These are phyloP conservation scores for Myathropa florea DNA, from an alignment of 2,888 invertebrate genomes.

Conservation along the genomic window DNA sequence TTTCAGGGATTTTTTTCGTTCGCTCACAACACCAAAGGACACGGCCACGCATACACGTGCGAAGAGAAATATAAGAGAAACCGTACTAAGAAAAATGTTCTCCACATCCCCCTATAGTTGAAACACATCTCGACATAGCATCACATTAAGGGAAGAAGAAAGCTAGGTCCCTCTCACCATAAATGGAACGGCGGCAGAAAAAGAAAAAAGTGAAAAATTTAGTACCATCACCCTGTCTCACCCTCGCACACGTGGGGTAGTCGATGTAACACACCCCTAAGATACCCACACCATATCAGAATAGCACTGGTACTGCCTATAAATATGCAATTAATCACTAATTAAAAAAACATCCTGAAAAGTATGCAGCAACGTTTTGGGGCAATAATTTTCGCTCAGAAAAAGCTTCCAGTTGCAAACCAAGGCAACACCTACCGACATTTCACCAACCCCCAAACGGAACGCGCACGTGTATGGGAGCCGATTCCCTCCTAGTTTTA, in stretches of 20 bases:
- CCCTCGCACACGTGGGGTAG: neutral
- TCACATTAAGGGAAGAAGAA: slow-evolving; percentile 64
- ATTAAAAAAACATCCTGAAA: slow-evolving; percentile 7
- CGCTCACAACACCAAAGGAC: slow-evolving; percentile 15
- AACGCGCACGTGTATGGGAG: slow-evolving; percentile 42
- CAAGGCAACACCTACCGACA: slow-evolving; percentile 38
- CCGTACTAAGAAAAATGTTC: slow-evolving; percentile 61
- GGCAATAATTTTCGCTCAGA: slow-evolving; percentile 19
- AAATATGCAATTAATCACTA: slow-evolving; percentile 62
- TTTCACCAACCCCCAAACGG: slow-evolving; percentile 23
- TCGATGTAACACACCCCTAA: slow-evolving; percentile 62
- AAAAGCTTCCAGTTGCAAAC: slow-evolving; percentile 4
- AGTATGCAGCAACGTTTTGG: slow-evolving; percentile 28
- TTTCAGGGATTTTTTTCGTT: slow-evolving; percentile 47
- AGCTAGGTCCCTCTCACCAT: slow-evolving; percentile 49
- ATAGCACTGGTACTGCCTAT: slow-evolving; percentile 4
- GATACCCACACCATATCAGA: neutral
- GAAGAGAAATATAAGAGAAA: slow-evolving; percentile 65
- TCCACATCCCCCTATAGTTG: slow-evolving; percentile 36
- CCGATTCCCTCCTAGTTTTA: slow-evolving; percentile 27
- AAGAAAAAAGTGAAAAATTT: slow-evolving; percentile 17
- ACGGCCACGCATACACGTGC: slow-evolving; percentile 56
- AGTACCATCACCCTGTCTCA: slow-evolving; percentile 13
- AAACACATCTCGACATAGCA: slow-evolving; percentile 54
- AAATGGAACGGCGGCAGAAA: slow-evolving; percentile 13